Evolutionary conservation across 2,113 vertebrate species (phyloP), one percentile per base, ranked within the genome.

Genomic region (Ciconia maguari): DNA sequence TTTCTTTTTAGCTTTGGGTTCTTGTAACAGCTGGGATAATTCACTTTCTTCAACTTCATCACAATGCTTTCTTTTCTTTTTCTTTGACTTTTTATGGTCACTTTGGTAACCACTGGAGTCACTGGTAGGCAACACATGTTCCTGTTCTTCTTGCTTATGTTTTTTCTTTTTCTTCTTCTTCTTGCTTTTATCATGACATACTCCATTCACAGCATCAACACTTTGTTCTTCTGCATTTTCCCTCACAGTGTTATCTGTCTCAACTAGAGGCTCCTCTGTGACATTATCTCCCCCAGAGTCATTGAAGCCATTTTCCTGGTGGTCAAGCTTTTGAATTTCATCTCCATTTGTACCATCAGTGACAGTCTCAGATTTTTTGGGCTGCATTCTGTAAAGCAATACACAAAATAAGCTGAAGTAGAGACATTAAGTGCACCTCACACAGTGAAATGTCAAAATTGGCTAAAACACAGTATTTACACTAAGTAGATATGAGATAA

Each of bases 71-170:
- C 94, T 98, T 89, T 98, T 99, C 95, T 98, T 98, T 97, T 98
- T 99, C 92, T 97, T 99, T 87, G 90, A 97, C 55, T 98, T 97
- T 88, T 98, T 99, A 62, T 98, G 96, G 83, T 98, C 98, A 82
- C 98, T 99, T 8, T 98, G 90, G 91, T 99, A 99, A 87, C 98
- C 98, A 36, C 98, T 99, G 48, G 98, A 99, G 97, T 99, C 98
- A 87, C 98, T 99, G 54, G 79, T 83, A 11, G 97, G 98, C 55
- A 98, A 87, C 38, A 98, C 94, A 42, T 90, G 62, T 13, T 96
- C 95, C 44, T 75, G 97, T 71, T 71, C 82, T 55, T 95, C 88
- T 83, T 85, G 58, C 94, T 98, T 88, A 95, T 97, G 91, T 75
- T 98, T 92, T 94, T 98, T 89, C 64, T 97, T 95, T 80, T 98